Conservation (phyloP, 2,888 invertebrate species). For the Barypeithes pellucidus region DNA sequence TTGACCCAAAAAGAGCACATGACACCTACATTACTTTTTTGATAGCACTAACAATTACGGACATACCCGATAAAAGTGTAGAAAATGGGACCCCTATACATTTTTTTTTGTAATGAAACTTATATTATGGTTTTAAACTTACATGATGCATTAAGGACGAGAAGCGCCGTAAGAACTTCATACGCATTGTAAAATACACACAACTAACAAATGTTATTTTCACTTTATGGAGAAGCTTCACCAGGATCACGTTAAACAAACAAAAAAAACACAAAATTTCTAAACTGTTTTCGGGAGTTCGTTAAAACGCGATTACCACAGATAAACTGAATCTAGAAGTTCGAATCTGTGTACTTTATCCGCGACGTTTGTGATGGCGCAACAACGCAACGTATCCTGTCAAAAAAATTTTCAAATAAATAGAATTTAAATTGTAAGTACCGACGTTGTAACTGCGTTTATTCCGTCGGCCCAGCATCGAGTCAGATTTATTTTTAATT, state of each 20-base stretch:
- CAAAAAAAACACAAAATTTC: too few species aligned
- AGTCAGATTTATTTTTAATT: background rate
- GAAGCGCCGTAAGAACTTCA: conserved; percentile 52
- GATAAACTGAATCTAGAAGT: conserved; percentile 6
- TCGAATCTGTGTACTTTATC: conserved; percentile 3
- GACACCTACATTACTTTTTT: too few species aligned
- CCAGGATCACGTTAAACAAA: too few species aligned
- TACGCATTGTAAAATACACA: conserved; percentile 46
- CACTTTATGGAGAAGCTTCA: too few species aligned
- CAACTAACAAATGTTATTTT: background rate
- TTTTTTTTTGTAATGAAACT: too few species aligned
- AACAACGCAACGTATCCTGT: conserved; percentile 1
- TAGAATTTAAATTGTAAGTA: background rate
- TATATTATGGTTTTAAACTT: conserved; percentile 13
- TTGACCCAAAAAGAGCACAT: too few species aligned
- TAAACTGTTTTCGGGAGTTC: background rate
- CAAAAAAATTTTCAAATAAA: conserved; percentile 25
- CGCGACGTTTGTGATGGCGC: background rate
- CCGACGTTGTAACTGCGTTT: background rate
- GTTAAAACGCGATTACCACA: conserved; percentile 3
- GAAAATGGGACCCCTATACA: too few species aligned
- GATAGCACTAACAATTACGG: too few species aligned
- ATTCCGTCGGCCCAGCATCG: background rate
- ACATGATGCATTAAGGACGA: conserved; percentile 48
- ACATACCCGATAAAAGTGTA: too few species aligned